Percentiles rank a stretch among this genome's conserved stretches.
Conservation (phyloP, 2,113 vertebrate genomes). For the Canis aureus region DNA sequence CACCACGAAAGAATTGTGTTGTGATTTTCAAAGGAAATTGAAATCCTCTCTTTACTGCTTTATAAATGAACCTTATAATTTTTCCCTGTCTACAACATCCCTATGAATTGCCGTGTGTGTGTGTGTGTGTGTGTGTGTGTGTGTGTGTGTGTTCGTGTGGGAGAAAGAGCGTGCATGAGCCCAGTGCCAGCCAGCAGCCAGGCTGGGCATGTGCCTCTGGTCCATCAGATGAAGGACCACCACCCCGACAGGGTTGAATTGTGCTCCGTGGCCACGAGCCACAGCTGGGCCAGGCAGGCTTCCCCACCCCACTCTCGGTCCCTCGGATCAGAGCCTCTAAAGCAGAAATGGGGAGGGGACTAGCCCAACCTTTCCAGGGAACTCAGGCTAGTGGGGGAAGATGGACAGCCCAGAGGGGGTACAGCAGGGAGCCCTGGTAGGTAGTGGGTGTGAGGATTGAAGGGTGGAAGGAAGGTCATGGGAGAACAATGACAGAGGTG, state of each 20-base stretch:
- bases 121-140: neutral
- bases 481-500: neutral
- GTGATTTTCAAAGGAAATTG: slow-evolving; percentile 82
- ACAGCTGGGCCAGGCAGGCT: neutral
- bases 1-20: slow-evolving; percentile 42
- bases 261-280: neutral
- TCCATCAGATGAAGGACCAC: no score
- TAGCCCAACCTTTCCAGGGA: neutral
- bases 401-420: neutral
- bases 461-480: neutral
- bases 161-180: fast-evolving
- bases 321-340: neutral
- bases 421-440: neutral
- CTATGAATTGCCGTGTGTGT: neutral
- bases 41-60: slow-evolving; percentile 81
- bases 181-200: neutral
- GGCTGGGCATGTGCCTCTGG: neutral
- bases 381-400: neutral
- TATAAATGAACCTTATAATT: slow-evolving; percentile 83
- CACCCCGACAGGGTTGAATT: no score
- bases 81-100: slow-evolving; percentile 55
- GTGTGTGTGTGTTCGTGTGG: neutral
- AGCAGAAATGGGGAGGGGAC: neutral
- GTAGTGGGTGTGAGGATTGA: neutral
- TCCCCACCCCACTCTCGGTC: no score